phyloP scores from a whole-genome alignment of 1,140 invertebrate genomes.

The Globodera rostochiensis region DNA sequence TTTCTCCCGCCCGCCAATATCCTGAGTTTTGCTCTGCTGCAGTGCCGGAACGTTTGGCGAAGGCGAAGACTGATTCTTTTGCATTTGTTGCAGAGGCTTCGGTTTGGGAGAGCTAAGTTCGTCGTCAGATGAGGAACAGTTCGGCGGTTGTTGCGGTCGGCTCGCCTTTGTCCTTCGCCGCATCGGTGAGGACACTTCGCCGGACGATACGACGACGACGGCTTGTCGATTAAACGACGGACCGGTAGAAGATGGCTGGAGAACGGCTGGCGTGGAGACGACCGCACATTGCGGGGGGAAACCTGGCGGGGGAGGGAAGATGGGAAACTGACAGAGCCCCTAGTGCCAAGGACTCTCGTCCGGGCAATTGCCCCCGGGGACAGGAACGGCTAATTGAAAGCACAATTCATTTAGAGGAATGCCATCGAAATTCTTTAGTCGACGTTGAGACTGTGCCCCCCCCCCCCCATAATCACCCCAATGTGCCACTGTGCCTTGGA shows the following conservation, averaged over 20 bases:
- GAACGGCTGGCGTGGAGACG: background rate
- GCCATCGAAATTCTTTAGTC: too few species aligned
- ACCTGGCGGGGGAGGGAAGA: background rate
- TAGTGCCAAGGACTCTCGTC: too few species aligned
- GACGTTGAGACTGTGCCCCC: too few species aligned
- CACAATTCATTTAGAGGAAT: too few species aligned
- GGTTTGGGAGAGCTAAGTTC: slow-evolving; percentile 32
- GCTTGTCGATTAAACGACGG: background rate
- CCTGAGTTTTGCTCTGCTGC: slow-evolving; percentile 20
- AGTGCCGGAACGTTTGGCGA: slow-evolving; percentile 23
- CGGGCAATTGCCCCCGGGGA: too few species aligned
- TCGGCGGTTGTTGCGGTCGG: slow-evolving; percentile 8
- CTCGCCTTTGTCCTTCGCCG: slow-evolving; percentile 16
- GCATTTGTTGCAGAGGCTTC: slow-evolving; percentile 25
- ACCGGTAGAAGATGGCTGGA: background rate
- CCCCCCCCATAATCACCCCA: too few species aligned
- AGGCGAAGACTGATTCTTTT: background rate
- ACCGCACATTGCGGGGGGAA: slow-evolving; percentile 7
- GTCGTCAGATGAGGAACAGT: slow-evolving; percentile 48
- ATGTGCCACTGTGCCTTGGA: too few species aligned
- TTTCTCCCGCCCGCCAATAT: slow-evolving; percentile 27
- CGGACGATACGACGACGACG: background rate
- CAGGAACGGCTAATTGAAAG: too few species aligned
- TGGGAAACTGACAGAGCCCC: background rate
- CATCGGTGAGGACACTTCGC: slow-evolving; percentile 3